These are phyloP conservation scores for Acrobasis consociella DNA, from an alignment of 2,888 invertebrate genomes.

Conservation along the genomic window DNA sequence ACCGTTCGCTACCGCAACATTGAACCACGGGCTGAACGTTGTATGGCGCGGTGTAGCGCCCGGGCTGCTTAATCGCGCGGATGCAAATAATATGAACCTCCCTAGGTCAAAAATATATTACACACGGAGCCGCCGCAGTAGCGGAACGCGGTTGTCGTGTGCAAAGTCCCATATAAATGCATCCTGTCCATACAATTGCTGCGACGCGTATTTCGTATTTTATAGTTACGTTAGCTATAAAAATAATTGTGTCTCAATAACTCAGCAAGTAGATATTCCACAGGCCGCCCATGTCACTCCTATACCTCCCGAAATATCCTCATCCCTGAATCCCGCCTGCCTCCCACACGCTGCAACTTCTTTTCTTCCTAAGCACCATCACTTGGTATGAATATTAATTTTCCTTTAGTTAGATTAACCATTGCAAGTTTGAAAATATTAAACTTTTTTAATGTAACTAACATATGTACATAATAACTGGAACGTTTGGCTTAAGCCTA, in stretches of 20 bases:
- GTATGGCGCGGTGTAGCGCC: too few relatives aligned
- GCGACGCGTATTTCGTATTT: too few relatives aligned
- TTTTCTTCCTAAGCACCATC: slow-evolving; percentile 27
- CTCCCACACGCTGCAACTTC: slow-evolving; percentile 22
- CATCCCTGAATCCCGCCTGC: slow-evolving; percentile 26
- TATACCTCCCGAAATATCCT: slow-evolving; percentile 35
- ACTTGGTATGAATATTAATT: slow-evolving; percentile 42
- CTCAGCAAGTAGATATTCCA: not conserved
- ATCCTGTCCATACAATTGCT: too few relatives aligned
- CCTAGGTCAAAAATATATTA: too few relatives aligned
- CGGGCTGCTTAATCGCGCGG: too few relatives aligned
- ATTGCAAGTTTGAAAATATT: slow-evolving; percentile 26
- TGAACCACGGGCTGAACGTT: too few relatives aligned
- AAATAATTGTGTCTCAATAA: not conserved
- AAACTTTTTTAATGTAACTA: slow-evolving; percentile 31
- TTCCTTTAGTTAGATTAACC: slow-evolving; percentile 34
- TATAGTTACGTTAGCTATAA: not conserved
- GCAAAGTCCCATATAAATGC: too few relatives aligned
- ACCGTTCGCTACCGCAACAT: too few relatives aligned
- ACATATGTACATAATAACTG: slow-evolving; percentile 33
- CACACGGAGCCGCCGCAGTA: too few relatives aligned
- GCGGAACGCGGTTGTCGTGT: too few relatives aligned
- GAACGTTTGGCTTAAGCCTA: slow-evolving; percentile 47
- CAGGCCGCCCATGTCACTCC: slow-evolving; percentile 16
- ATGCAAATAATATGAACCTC: too few relatives aligned